Evolutionary conservation across 1,140 invertebrate genomes (phyloP).

Genomic region (Pogonus chalceus): DNA sequence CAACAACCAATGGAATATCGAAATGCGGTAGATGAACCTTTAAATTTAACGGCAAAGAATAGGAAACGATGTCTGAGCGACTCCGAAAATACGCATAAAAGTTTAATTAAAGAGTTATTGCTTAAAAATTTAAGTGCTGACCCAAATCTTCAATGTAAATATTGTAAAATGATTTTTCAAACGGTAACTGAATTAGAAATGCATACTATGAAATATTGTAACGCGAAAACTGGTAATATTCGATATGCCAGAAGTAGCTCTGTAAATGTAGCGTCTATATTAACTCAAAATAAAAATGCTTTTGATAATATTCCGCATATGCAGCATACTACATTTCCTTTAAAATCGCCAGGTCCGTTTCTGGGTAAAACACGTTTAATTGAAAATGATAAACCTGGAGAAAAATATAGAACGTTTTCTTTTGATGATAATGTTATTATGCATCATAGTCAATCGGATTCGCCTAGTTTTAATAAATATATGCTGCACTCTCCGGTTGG

Average conservation of each 20-base stretch:
- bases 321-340: constrained; percentile 39
- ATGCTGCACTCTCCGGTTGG: constrained; percentile 19
- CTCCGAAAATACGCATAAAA: constrained; percentile 29
- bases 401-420: constrained; percentile 24
- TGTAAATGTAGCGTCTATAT: constrained; percentile 33
- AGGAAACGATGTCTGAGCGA: constrained; percentile 51
- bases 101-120: constrained; percentile 70
- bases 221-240: constrained; percentile 26
- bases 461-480: constrained; percentile 6
- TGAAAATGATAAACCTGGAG: constrained; percentile 38
- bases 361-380: constrained; percentile 67
- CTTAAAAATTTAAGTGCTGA: constrained; percentile 43
- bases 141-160: constrained; percentile 31
- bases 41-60: constrained; percentile 53
- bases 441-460: not conserved
- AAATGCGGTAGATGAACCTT: constrained; percentile 40
- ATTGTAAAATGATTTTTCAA: constrained; percentile 36
- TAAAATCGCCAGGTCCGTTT: constrained; percentile 68
- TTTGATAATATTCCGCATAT: constrained; percentile 31
- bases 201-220: constrained; percentile 32
- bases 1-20: constrained; percentile 1
- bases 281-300: constrained; percentile 34
- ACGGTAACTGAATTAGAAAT: constrained; percentile 33
- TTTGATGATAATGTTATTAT: constrained; percentile 24
- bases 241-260: constrained; percentile 32